Conservation (phyloP, 2,888 invertebrate genomes). For the Acronicta psi region DNA sequence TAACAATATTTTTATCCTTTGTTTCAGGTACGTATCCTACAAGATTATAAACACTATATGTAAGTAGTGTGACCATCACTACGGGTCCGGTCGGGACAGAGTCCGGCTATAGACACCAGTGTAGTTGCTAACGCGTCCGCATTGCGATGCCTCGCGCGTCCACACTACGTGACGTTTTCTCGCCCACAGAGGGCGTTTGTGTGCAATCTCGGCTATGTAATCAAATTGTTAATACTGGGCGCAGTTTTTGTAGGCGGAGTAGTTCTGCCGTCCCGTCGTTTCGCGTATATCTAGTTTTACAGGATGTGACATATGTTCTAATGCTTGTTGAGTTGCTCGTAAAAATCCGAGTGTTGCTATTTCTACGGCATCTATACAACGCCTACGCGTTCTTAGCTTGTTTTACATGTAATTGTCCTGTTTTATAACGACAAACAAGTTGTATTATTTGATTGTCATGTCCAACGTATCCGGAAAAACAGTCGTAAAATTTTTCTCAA, state of each 20-base stretch:
- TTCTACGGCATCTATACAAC: conserved; percentile 38
- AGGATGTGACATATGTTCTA: conserved; percentile 47
- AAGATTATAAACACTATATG: conserved; percentile 27
- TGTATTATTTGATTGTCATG: conserved; percentile 11
- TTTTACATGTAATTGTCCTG: conserved; percentile 44
- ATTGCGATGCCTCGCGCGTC: conserved; percentile 70
- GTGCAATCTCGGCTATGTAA: conserved; percentile 69
- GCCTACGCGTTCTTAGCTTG: conserved; percentile 38
- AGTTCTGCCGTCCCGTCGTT: conserved; percentile 22
- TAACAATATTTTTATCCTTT: conserved; percentile 35
- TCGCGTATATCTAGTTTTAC: conserved; percentile 47
- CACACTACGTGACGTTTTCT: conserved; percentile 71
- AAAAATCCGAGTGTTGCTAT: conserved; percentile 45
- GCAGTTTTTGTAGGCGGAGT: conserved; percentile 59
- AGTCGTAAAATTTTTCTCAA: conserved; percentile 1
- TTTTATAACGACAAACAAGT: conserved; percentile 41
- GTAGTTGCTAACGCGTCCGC: conserved; percentile 44
- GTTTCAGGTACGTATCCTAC: conserved; percentile 64
- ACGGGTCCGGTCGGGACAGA: not conserved
- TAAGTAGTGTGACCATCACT: conserved; percentile 48
- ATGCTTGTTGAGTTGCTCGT: conserved; percentile 40
- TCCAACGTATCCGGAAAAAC: conserved; percentile 10
- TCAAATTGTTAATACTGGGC: conserved; percentile 70
- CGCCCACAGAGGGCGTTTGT: conserved; percentile 70
- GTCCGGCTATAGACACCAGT: conserved; percentile 34